Conservation (phyloP, 2,888 invertebrate species). For the Epinotia bilunana region DNA sequence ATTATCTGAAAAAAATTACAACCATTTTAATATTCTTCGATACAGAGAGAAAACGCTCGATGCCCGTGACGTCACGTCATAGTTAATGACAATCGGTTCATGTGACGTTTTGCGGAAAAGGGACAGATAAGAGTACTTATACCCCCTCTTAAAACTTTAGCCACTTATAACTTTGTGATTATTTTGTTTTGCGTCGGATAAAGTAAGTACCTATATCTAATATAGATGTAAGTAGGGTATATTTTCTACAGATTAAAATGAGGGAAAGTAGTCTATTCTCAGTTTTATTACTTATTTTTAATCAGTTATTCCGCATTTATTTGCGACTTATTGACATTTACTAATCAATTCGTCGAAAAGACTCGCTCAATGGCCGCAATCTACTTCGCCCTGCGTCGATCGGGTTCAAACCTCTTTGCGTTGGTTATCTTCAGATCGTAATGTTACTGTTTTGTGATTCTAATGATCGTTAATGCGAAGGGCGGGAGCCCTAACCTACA, state of each 20-base stretch:
- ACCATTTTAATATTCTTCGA: too few relatives aligned
- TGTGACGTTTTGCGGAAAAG: too few relatives aligned
- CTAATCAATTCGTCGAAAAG: constrained; percentile 18
- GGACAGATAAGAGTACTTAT: too few relatives aligned
- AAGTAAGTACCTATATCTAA: too few relatives aligned
- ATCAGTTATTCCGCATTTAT: background rate
- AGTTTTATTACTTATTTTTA: constrained; percentile 10
- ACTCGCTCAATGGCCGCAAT: constrained; percentile 15
- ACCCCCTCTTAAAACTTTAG: too few relatives aligned
- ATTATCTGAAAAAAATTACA: too few relatives aligned
- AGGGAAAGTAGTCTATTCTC: constrained; percentile 4
- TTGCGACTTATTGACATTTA: background rate
- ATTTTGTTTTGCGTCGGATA: too few relatives aligned
- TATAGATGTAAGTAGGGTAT: background rate
- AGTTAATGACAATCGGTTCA: too few relatives aligned
- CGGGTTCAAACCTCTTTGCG: constrained; percentile 33
- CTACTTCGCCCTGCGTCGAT: constrained; percentile 12
- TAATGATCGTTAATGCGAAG: background rate
- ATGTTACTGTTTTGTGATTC: background rate
- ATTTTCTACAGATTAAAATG: background rate
- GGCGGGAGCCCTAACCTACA: too few relatives aligned
- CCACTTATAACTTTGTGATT: too few relatives aligned
- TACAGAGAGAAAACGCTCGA: too few relatives aligned
- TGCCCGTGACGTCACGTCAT: too few relatives aligned
- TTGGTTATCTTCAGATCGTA: constrained; percentile 22